Evolutionary conservation across 2,888 invertebrate genomes (phyloP).

Genomic region (Hirtodrosophila histrioides): DNA sequence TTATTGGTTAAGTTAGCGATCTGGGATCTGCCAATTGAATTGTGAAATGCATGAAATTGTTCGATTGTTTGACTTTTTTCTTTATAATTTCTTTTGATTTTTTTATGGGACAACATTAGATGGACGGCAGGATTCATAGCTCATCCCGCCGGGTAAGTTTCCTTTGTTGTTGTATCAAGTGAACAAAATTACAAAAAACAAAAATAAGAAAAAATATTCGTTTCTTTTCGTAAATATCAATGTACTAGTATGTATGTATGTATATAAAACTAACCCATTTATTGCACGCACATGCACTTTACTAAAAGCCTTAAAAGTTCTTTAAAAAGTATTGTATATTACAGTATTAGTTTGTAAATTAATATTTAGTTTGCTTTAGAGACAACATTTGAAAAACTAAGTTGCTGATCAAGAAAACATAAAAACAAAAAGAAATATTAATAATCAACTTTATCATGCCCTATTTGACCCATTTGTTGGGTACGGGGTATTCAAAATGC

Average conservation of each 20-base stretch:
- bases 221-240: conserved; percentile 38
- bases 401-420: conserved; percentile 30
- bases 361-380: conserved; percentile 27
- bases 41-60: conserved; percentile 83
- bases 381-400: conserved; percentile 21
- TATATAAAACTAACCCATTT: conserved; percentile 35
- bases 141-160: conserved; percentile 85
- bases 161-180: conserved; percentile 66
- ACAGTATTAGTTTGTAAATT: conserved; percentile 7
- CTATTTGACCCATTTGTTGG: too few species aligned
- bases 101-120: conserved; percentile 85
- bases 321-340: neutral
- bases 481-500: neutral
- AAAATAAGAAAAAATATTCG: conserved; percentile 3
- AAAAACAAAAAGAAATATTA: conserved; percentile 1
- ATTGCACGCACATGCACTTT: conserved; percentile 48
- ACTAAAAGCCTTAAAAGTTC: conserved; percentile 7
- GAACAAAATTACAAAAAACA: conserved; percentile 14
- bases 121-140: conserved; percentile 85
- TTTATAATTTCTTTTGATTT: conserved; percentile 84
- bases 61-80: conserved; percentile 83
- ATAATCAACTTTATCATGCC: neutral
- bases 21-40: conserved; percentile 14
- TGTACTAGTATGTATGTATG: conserved; percentile 5
- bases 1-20: conserved; percentile 6